These are phyloP conservation scores for Malurus alboscapulatus DNA, from an alignment of 2,113 vertebrate species.

Conservation along the genomic window DNA sequence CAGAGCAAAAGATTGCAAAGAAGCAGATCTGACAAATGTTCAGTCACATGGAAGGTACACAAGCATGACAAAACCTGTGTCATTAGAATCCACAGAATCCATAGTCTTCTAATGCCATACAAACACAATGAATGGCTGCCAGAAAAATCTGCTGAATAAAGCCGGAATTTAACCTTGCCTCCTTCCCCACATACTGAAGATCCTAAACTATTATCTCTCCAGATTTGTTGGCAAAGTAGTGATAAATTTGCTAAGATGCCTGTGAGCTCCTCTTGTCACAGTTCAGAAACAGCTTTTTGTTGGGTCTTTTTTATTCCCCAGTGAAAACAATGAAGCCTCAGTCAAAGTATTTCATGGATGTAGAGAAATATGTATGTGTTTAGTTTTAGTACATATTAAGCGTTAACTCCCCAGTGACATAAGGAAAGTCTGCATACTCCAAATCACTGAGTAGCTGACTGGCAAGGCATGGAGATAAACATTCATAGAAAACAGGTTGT, in stretches of 20 bases:
- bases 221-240: neutral
- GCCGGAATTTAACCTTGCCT: neutral
- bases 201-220: neutral
- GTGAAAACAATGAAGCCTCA: neutral
- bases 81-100: neutral
- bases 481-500: neutral
- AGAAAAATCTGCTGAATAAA: neutral
- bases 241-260: neutral
- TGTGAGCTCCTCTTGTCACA: neutral
- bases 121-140: rapidly evolving
- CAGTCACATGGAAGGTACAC: neutral
- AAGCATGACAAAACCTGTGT: neutral
- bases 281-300: neutral
- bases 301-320: neutral
- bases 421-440: neutral
- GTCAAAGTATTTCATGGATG: neutral
- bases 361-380: neutral
- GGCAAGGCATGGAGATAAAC: neutral
- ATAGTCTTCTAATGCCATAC: neutral
- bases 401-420: neutral
- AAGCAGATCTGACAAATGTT: neutral
- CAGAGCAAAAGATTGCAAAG: neutral
- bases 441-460: neutral
- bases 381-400: neutral
- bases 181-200: neutral